These are phyloP conservation scores for Synergus itoensis DNA, from an alignment of 2,888 invertebrate genomes.

Conservation along the genomic window DNA sequence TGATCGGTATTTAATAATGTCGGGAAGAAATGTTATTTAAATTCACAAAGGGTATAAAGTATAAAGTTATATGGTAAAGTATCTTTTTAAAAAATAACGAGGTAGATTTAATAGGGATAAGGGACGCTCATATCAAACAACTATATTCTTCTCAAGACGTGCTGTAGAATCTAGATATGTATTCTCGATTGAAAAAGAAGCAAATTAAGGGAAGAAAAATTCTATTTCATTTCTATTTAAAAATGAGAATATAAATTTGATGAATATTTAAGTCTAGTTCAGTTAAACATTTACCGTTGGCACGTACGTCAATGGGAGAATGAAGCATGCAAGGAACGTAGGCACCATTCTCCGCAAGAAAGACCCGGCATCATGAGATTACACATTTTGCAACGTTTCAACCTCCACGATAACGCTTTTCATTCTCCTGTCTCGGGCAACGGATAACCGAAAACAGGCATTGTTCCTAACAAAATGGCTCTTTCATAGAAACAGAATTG, in stretches of 20 bases:
- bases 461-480: conserved; percentile 37
- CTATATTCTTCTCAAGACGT: too few species aligned
- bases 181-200: too few species aligned
- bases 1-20: neutral
- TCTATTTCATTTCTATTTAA: too few species aligned
- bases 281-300: neutral
- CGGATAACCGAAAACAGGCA: conserved; percentile 38
- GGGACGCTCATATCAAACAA: too few species aligned
- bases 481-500: conserved; percentile 36
- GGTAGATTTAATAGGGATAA: neutral
- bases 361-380: neutral
- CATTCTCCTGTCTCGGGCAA: conserved; percentile 33
- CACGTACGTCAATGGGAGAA: neutral
- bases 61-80: neutral
- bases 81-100: neutral
- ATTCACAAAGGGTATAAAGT: neutral
- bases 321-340: neutral
- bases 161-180: too few species aligned
- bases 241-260: neutral
- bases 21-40: neutral
- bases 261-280: neutral
- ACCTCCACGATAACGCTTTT: conserved; percentile 29
- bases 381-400: conserved; percentile 36
- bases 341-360: neutral
- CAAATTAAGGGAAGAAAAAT: too few species aligned